Base-by-base conservation (phyloP, 35 echinoderm and acorn worm genomes). In the Strongylocentrotus purpuratus region DNA sequence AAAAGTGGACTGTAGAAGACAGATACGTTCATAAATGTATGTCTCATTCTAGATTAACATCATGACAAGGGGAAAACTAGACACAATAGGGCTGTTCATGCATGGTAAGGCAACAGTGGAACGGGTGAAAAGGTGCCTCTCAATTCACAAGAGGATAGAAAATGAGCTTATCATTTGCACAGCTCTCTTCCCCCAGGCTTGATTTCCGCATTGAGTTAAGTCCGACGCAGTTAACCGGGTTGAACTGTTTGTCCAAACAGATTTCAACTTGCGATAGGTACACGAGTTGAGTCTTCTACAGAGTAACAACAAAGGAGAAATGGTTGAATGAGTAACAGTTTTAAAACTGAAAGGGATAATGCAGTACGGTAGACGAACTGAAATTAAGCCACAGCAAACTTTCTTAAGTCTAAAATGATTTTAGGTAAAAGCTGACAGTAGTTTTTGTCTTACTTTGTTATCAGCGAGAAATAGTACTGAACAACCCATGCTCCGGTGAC, bases 231-330 rank as follows among this genome's bases (percentile, higher is more conserved):
- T 89, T 31, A 89, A 33, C 20, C 12, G 33, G 31, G 4, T 46
- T 46, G 45, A 89, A 89, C 32, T 89, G 6, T 89, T 41, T 89
- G 87, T 89, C 87, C 87, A 89, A 7, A 25, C 87, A 89, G 33
- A 89, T 20, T 25, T 89, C 87, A 89, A 89, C 33, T 45, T 89
- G 33, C 2, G 87, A 89, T 46, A 89, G 20, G 45, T 89, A 89
- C 87, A 89, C 87, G 12, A 15, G 12, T 0, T 45, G 12, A 9
- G 87, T 89, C 87, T 25, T 46, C 87, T 89, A 25, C 45, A 45
- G 28, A 46, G 32, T 89, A 46, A 89, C 1, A 70, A 18, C 28
- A 59, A 59, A 0, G 17, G 17, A 13, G 11, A 59, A 9, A 0
- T 59, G 11, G 2, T 59, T 12, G 5, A 59, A 78, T 78, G 18